A percentile compares a stretch with the other conserved stretches of the same genome.
phyloP scores from a whole-genome alignment of 2,888 invertebrate genomes.

The Xestia rhomboidea region DNA sequence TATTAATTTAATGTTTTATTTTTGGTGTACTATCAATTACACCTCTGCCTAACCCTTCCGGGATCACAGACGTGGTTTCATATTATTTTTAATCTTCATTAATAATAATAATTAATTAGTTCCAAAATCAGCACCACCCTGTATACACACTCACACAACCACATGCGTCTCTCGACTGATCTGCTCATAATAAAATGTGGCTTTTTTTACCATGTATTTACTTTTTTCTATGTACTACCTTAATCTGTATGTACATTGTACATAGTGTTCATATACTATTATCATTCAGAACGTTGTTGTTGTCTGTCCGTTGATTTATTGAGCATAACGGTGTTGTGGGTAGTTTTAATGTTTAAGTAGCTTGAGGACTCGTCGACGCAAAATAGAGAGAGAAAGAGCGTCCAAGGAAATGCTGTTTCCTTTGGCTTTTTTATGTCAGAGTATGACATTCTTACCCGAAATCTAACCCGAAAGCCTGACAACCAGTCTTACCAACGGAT shows the following conservation, averaged over 20 bases:
- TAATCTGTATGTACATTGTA: conserved; percentile 77
- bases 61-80: neutral
- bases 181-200: conserved; percentile 90
- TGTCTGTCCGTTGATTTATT: conserved; percentile 71
- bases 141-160: conserved; percentile 81
- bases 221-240: conserved; percentile 88
- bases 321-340: conserved; percentile 50
- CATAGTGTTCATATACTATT: conserved; percentile 67
- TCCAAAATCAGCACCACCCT: conserved; percentile 73
- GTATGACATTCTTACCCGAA: neutral
- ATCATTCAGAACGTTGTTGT: conserved; percentile 63
- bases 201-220: conserved; percentile 89
- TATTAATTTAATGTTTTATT: no score
- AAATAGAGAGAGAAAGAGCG: neutral
- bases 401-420: neutral
- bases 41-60: neutral
- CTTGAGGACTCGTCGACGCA: neutral
- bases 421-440: neutral
- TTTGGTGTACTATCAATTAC: neutral
- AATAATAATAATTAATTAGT: conserved; percentile 56
- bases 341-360: conserved; percentile 3
- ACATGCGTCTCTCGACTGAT: conserved; percentile 80
- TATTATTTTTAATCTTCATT: conserved; percentile 6
- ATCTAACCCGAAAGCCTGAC: neutral
- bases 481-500: neutral